Conservation (phyloP, 2,113 vertebrate genomes). For the Sebastes fasciatus region DNA sequence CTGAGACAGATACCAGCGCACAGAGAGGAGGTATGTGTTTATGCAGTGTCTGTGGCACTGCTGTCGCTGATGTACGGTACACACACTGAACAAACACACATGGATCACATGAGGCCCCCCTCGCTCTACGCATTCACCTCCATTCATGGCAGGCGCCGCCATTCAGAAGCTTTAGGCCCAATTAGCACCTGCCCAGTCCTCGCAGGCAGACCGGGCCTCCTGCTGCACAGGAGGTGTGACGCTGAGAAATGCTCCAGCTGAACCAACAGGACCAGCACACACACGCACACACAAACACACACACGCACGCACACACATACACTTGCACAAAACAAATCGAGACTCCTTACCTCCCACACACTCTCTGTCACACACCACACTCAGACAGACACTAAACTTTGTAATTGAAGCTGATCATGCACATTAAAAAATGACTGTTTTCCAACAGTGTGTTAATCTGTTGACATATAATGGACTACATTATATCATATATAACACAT, state of each 20-base stretch:
- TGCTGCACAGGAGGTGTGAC: slow-evolving; percentile 55
- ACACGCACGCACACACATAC: slow-evolving; percentile 6
- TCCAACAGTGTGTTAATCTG: background rate
- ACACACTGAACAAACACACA: slow-evolving; percentile 54
- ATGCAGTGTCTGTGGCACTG: slow-evolving; percentile 12
- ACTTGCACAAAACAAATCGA: background rate
- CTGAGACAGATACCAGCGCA: slow-evolving; percentile 37
- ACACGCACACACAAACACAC: slow-evolving; percentile 7
- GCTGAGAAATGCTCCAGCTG: slow-evolving; percentile 67
- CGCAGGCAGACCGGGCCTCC: slow-evolving; percentile 34
- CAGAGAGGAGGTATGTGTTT: slow-evolving; percentile 40
- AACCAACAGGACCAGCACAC: slow-evolving; percentile 50
- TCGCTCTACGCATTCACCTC: slow-evolving; percentile 3
- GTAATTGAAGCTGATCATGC: background rate
- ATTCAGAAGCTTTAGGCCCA: slow-evolving; percentile 65
- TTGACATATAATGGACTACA: background rate
- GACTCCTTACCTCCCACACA: background rate
- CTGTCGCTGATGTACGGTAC: slow-evolving; percentile 16
- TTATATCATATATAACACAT: background rate
- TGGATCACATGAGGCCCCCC: slow-evolving; percentile 17
- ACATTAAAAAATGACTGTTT: background rate
- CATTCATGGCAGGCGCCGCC: slow-evolving; percentile 56
- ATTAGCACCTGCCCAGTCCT: slow-evolving; percentile 69
- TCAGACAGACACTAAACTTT: background rate
- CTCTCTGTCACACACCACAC: background rate